Conservation (phyloP, 2,797 vertebrate genomes). For the Acanthopagrus latus region DNA sequence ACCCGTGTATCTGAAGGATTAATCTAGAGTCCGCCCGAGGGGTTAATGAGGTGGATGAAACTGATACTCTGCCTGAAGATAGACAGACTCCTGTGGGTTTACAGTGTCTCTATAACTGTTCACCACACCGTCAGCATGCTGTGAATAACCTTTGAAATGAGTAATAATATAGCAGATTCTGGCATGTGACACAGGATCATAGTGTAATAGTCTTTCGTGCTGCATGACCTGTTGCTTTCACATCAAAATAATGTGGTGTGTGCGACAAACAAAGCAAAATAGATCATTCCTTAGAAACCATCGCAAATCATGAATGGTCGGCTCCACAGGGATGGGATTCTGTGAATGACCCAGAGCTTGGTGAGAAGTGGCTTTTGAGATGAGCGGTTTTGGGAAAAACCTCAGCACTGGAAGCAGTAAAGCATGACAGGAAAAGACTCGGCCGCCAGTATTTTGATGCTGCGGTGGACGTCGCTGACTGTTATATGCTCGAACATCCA, state of each 20-base stretch:
- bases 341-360: slow-evolving; percentile 60
- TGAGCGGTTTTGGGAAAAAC: slow-evolving; percentile 63
- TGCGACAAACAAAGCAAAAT: slow-evolving; percentile 16
- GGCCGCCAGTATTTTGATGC: slow-evolving; percentile 54
- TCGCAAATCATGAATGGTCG: slow-evolving; percentile 53
- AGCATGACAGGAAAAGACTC: slow-evolving; percentile 44
- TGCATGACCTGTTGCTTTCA: neutral
- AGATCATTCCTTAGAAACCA: slow-evolving; percentile 49
- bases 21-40: neutral
- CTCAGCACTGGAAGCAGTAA: slow-evolving; percentile 63
- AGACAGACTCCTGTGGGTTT: neutral
- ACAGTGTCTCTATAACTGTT: neutral
- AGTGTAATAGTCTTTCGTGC: neutral
- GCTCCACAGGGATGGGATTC: slow-evolving; percentile 38
- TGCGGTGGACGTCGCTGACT: slow-evolving; percentile 40
- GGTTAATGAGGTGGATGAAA: slow-evolving; percentile 24
- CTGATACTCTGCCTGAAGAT: neutral
- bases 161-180: neutral
- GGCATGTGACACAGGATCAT: neutral
- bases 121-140: neutral
- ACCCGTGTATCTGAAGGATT: slow-evolving; percentile 7
- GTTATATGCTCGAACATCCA: slow-evolving; percentile 14
- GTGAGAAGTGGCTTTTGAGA: slow-evolving; percentile 60
- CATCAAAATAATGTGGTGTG: neutral
- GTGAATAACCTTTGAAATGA: neutral